These are phyloP conservation scores for Naso thynnoides DNA, from an alignment of 2,797 vertebrate species.

Conservation along the genomic window DNA sequence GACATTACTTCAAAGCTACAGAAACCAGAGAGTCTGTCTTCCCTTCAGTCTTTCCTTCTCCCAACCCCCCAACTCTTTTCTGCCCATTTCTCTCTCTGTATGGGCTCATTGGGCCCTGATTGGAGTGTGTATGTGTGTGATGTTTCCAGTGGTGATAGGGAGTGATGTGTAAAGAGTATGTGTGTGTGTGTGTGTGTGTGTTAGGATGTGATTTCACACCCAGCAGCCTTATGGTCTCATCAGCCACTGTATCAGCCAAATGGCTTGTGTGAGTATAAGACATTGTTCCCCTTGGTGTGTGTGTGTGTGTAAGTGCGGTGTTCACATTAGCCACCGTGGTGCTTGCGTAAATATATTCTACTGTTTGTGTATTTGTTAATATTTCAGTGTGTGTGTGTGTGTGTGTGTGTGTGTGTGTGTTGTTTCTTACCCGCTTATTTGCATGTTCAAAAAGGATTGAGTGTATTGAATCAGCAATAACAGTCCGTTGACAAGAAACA, in stretches of 20 bases:
- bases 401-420: constrained; percentile 43
- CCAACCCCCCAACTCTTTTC: constrained; percentile 21
- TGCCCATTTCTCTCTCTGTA: constrained; percentile 56
- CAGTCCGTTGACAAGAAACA: constrained; percentile 71
- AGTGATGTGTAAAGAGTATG: constrained; percentile 17
- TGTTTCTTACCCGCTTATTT: constrained; percentile 65
- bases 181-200: constrained; percentile 37
- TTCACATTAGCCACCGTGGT: constrained; percentile 17
- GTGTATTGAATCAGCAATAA: constrained; percentile 76
- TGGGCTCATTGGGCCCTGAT: constrained; percentile 70
- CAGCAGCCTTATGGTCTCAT: constrained; percentile 71
- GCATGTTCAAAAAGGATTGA: constrained; percentile 81
- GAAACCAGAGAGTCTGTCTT: constrained; percentile 43
- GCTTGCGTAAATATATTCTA: constrained; percentile 33
- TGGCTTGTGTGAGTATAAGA: constrained; percentile 64
- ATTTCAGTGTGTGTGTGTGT: constrained; percentile 20
- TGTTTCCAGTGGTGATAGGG: constrained; percentile 13
- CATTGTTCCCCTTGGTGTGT: constrained; percentile 18
- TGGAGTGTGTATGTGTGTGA: constrained; percentile 47
- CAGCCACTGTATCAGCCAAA: constrained; percentile 69
- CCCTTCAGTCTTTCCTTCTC: constrained; percentile 24
- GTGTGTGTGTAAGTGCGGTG: constrained; percentile 11
- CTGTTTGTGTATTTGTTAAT: constrained; percentile 28
- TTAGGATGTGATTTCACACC: constrained; percentile 73
- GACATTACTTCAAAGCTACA: constrained; percentile 57